Evolutionary conservation across 1,140 invertebrate species (phyloP).

Genomic region (Liolophura sinensis): DNA sequence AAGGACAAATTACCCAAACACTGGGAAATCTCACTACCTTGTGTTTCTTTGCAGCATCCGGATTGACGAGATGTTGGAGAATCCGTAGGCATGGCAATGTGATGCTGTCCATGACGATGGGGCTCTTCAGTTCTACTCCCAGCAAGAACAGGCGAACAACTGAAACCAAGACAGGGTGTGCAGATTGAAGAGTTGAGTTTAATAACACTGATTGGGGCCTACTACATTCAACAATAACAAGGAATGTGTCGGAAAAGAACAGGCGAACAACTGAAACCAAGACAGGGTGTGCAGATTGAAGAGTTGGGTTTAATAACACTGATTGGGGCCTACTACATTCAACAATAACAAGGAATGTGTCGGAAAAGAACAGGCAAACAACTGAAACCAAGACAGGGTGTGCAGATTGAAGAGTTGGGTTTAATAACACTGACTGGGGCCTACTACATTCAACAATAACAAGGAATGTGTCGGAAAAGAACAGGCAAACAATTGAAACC

Average conservation of each 20-base stretch:
- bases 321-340: background rate
- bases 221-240: background rate
- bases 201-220: background rate
- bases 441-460: too few relatives aligned
- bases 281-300: too few relatives aligned
- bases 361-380: too few relatives aligned
- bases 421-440: too few relatives aligned
- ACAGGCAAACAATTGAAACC: too few relatives aligned
- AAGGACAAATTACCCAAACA: slow-evolving; percentile 1
- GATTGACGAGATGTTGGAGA: slow-evolving; percentile 76
- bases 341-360: background rate
- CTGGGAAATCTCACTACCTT: slow-evolving; percentile 24
- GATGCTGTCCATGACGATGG: slow-evolving; percentile 76
- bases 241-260: too few relatives aligned
- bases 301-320: background rate
- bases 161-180: slow-evolving; percentile 17
- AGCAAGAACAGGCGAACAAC: slow-evolving; percentile 81
- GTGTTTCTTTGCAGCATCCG: slow-evolving; percentile 59
- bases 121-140: slow-evolving; percentile 71
- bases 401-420: too few relatives aligned
- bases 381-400: too few relatives aligned
- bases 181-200: too few relatives aligned
- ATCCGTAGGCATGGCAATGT: slow-evolving; percentile 84
- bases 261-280: too few relatives aligned
- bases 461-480: too few relatives aligned